phyloP scores from a whole-genome alignment of 2,113 vertebrate species.

The Todiramphus chloris region DNA sequence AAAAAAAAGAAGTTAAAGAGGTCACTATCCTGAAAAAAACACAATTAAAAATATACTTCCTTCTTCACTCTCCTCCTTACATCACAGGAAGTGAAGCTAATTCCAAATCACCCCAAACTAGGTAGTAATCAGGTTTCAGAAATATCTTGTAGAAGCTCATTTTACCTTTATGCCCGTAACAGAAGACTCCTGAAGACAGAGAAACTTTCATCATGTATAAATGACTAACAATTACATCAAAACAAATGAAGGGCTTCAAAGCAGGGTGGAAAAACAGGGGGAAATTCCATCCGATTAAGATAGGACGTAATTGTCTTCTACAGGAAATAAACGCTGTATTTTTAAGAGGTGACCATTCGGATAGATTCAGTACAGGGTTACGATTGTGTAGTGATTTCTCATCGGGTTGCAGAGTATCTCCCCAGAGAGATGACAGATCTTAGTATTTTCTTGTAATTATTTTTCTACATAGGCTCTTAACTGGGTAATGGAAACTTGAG shows the following conservation, averaged over 20 bases:
- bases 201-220: constrained; percentile 85
- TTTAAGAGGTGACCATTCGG: constrained; percentile 35
- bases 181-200: constrained; percentile 74
- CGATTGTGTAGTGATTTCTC: constrained; percentile 37
- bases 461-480: constrained; percentile 3
- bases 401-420: neutral
- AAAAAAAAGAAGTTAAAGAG: neutral
- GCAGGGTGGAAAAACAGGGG: constrained; percentile 13
- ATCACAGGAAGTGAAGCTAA: constrained; percentile 65
- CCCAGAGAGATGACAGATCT: constrained; percentile 73
- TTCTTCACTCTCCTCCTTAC: constrained; percentile 36
- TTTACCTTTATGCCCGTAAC: constrained; percentile 83
- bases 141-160: constrained; percentile 75
- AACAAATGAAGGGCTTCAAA: constrained; percentile 86
- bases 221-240: constrained; percentile 80
- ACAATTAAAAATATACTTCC: neutral
- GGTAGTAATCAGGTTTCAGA: constrained; percentile 78
- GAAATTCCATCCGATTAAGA: constrained; percentile 60
- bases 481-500: constrained; percentile 32
- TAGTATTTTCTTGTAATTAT: constrained; percentile 29
- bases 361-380: constrained; percentile 9
- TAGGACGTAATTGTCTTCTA: constrained; percentile 51
- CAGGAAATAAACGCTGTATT: constrained; percentile 37
- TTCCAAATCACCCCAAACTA: constrained; percentile 78
- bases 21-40: neutral